Percentiles rank a stretch among this genome's conserved stretches.
Conservation (phyloP, 1,140 invertebrate species). For the Temnothorax nylanderi region DNA sequence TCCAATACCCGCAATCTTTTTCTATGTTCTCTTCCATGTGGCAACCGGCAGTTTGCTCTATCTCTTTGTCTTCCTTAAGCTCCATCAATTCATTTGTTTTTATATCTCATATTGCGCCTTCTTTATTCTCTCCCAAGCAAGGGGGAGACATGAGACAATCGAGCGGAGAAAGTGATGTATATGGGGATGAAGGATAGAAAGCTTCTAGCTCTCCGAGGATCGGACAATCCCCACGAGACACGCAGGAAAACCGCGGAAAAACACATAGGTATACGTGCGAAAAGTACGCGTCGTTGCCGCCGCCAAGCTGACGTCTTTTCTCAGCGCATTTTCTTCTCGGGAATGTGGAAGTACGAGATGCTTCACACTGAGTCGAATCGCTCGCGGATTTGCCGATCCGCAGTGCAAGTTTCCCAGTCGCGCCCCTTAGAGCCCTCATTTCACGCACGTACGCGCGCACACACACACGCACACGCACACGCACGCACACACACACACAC, state of each 20-base stretch:
- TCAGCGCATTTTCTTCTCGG: background rate
- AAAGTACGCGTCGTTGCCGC: background rate
- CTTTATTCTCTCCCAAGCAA: background rate
- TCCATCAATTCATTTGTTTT: conserved; percentile 50
- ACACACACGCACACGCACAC: background rate
- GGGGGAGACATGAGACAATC: conserved; percentile 25
- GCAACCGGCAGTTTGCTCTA: conserved; percentile 42
- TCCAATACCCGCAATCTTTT: background rate
- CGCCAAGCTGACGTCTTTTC: background rate
- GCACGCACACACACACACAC: too few relatives aligned
- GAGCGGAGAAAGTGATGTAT: conserved; percentile 73
- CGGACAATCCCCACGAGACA: background rate
- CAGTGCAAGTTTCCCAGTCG: background rate
- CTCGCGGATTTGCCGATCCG: background rate
- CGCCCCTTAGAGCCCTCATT: background rate
- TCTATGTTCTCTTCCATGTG: conserved; percentile 6
- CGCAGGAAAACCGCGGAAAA: background rate
- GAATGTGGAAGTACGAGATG: background rate
- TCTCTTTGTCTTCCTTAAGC: conserved; percentile 13
- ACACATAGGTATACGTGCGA: background rate
- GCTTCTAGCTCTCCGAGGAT: conserved; percentile 10
- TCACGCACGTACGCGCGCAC: too few relatives aligned
- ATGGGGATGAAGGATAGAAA: conserved; percentile 45
- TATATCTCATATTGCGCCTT: background rate
- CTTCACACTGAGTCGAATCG: background rate